These are phyloP conservation scores for Astyanax mexicanus DNA, from an alignment of 2,797 vertebrate species.

Conservation along the genomic window DNA sequence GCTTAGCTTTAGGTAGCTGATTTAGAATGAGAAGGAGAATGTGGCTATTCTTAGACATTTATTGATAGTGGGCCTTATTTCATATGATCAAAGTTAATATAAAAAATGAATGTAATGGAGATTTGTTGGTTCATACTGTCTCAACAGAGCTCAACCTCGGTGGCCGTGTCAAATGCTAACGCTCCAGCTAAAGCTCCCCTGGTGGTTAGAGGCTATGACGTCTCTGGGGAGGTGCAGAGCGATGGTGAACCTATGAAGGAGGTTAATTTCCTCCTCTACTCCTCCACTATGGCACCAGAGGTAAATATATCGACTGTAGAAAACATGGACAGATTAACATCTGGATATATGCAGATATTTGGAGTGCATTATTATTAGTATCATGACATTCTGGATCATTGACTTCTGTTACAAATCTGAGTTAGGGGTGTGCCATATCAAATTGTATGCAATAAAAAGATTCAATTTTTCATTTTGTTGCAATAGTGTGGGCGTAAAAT, in stretches of 20 bases:
- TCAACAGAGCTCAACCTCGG: conserved; percentile 83
- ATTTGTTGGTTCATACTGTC: neutral
- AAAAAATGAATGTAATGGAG: neutral
- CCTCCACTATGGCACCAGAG: conserved; percentile 85
- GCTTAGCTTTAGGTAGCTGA: too few species aligned
- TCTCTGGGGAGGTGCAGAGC: conserved; percentile 93
- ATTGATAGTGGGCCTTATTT: neutral
- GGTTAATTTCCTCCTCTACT: conserved; percentile 96
- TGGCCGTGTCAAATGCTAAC: conserved; percentile 89
- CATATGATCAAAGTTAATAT: neutral
- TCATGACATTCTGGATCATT: too few species aligned
- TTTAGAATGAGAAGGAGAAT: too few species aligned
- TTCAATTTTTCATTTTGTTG: too few species aligned
- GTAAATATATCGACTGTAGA: conserved; percentile 69
- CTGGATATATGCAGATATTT: too few species aligned
- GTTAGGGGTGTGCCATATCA: too few species aligned
- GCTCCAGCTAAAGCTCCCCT: conserved; percentile 85
- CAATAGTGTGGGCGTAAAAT: too few species aligned
- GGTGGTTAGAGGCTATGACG: conserved; percentile 93
- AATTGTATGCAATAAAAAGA: too few species aligned
- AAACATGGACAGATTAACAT: too few species aligned
- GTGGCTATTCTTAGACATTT: too few species aligned
- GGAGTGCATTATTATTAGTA: too few species aligned
- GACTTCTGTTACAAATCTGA: too few species aligned
- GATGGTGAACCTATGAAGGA: conserved; percentile 98